Evolutionary conservation across 2,113 vertebrate genomes (phyloP).

Genomic region (Callospermophilus lateralis): DNA sequence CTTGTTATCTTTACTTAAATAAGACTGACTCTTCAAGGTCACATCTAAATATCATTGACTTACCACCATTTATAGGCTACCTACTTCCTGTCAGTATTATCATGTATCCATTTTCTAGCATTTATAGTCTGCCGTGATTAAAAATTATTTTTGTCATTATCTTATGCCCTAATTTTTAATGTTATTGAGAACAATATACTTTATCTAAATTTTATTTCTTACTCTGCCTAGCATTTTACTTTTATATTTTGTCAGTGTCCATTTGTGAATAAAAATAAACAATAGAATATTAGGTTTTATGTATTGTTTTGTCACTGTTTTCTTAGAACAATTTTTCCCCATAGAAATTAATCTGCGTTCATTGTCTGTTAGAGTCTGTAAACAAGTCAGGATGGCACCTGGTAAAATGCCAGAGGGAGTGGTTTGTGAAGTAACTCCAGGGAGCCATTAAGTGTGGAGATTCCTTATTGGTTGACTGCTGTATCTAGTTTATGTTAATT

Average conservation of each 20-base stretch:
- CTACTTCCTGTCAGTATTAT: background rate
- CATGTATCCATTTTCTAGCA: background rate
- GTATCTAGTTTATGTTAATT: no score
- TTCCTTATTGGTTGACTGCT: no score
- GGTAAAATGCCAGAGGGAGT: no score
- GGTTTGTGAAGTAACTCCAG: no score
- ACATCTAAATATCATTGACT: background rate
- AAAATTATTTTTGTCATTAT: constrained; percentile 41
- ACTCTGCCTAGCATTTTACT: constrained; percentile 10
- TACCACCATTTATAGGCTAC: background rate
- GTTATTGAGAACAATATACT: background rate
- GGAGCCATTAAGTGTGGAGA: no score
- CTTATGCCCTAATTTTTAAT: background rate
- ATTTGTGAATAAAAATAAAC: background rate
- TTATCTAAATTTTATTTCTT: constrained; percentile 54
- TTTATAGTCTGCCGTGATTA: constrained; percentile 23
- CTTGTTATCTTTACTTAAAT: constrained; percentile 4
- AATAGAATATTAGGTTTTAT: background rate
- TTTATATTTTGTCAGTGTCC: constrained; percentile 7
- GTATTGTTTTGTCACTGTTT: background rate
- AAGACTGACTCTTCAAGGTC: background rate
- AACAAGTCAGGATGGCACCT: no score
- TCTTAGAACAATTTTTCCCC: background rate
- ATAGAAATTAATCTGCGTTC: background rate
- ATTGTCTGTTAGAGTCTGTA: no score